A percentile compares a stretch with the other conserved stretches of the same genome.
Conservation (phyloP, 2,797 vertebrate genomes). For the Halcyon leucocephala region DNA sequence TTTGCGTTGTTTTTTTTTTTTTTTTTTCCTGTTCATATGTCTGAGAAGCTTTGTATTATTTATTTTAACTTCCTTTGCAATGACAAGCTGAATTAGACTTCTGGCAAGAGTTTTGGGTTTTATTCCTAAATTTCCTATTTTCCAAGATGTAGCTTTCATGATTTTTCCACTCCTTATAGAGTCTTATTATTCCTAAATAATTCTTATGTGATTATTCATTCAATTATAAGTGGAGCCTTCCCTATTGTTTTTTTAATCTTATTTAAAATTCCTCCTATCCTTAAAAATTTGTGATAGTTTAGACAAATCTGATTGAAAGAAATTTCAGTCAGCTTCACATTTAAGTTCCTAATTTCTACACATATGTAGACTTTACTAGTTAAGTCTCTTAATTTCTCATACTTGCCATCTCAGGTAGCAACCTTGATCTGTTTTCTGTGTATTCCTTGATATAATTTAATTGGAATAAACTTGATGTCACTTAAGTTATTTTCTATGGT, state of each 20-base stretch:
- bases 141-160: neutral
- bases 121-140: slow-evolving; percentile 1
- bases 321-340: neutral
- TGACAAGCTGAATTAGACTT: neutral
- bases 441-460: neutral
- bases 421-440: neutral
- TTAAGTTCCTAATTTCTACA: neutral
- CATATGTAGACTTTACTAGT: neutral
- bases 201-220: neutral
- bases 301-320: neutral
- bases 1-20: neutral
- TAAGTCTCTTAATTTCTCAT: neutral
- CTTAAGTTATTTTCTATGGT: neutral
- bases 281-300: neutral
- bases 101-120: neutral
- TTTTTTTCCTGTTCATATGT: neutral
- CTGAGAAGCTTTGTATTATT: neutral
- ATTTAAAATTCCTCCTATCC: neutral
- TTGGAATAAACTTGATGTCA: neutral
- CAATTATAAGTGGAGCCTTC: neutral
- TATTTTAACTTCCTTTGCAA: neutral
- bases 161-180: slow-evolving; percentile 15
- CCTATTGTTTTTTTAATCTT: neutral
- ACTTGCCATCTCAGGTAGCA: neutral
- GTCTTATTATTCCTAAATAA: neutral